These are phyloP conservation scores for Drosophila prosaltans DNA, from an alignment of 1,140 invertebrate species.

Conservation along the genomic window DNA sequence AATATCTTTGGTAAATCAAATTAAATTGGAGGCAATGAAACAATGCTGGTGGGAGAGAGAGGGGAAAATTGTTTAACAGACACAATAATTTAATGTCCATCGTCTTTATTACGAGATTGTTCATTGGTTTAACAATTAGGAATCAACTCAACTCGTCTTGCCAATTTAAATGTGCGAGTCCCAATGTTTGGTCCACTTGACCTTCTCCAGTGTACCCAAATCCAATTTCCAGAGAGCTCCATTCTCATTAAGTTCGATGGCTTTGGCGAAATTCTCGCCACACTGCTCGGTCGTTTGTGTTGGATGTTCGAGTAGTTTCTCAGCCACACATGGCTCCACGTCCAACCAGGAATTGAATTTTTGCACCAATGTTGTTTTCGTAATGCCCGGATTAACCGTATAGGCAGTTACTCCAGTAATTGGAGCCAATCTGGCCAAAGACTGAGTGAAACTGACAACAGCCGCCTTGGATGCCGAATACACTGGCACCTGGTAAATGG, in stretches of 20 bases:
- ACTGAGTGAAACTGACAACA: conserved; percentile 83
- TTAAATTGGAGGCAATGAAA: conserved; percentile 12
- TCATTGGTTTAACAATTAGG: conserved; percentile 17
- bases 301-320: conserved; percentile 28
- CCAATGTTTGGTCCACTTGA: conserved; percentile 67
- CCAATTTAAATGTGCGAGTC: conserved; percentile 62
- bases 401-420: conserved; percentile 67
- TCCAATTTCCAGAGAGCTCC: conserved; percentile 30
- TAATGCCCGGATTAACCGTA: conserved; percentile 70
- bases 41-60: too few relatives aligned
- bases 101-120: not conserved
- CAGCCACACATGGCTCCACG: conserved; percentile 62
- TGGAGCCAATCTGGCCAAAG: conserved; percentile 64
- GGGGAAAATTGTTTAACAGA: too few relatives aligned
- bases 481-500: conserved; percentile 73
- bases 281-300: conserved; percentile 29
- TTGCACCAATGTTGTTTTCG: conserved; percentile 57
- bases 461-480: conserved; percentile 84
- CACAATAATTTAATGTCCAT: not conserved
- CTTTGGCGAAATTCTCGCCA: conserved; percentile 68
- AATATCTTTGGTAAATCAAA: conserved; percentile 38
- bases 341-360: conserved; percentile 72
- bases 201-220: conserved; percentile 50
- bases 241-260: conserved; percentile 70
- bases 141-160: too few relatives aligned